Base-by-base conservation (phyloP, 2,888 invertebrate species). In the Nephrocerus scutellatus region DNA sequence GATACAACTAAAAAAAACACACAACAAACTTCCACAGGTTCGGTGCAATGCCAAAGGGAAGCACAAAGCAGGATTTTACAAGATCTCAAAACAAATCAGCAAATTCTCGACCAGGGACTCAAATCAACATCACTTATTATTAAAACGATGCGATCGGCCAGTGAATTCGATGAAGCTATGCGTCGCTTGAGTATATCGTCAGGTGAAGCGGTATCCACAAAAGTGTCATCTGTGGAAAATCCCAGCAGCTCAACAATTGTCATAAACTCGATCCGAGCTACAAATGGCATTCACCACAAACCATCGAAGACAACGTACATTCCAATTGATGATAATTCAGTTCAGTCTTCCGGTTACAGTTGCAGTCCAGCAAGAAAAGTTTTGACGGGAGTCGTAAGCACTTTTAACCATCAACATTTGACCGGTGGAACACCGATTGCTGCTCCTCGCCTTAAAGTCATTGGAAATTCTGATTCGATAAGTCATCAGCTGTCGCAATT, bases 101-200 rank as follows among this genome's bases (percentile, higher is more conserved):
- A 59, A 30, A 55, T 63, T 35, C 51, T 61, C 5, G 62, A 59
- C 39, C 59, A 65, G 38, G 61, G 64, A 8, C 46, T 68, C 24
- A 69, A 69, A 48, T 68, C 69, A 16, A 69, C 68, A 1, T 65
- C 69, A 9, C 53, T 69, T 9, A 69, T 69, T 18, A 69, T 69
- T 52, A 59, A 56, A 44, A 68, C 68, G 2, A 61, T 68, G 51
- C 62, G 65, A 12, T 66, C 67, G 12, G 64, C 67, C 16, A 66
- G 51, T 43, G 63, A 67, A 48, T 68, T 67, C 48, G 68, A 68
- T 51, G 68, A 68, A 44, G 64, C 67, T 21, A 66, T 67, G 64
- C 55, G 63, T 21, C 61, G 63, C 10, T 45, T 68, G 30, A 62
- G 63, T 48, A 59, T 64, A 46, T 59, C 59, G 13, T 64, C 64